A percentile compares a stretch with the other conserved stretches of the same genome.
Evolutionary conservation across 2,797 vertebrate genomes (phyloP).

Genomic region (Erethizon dorsatum): DNA sequence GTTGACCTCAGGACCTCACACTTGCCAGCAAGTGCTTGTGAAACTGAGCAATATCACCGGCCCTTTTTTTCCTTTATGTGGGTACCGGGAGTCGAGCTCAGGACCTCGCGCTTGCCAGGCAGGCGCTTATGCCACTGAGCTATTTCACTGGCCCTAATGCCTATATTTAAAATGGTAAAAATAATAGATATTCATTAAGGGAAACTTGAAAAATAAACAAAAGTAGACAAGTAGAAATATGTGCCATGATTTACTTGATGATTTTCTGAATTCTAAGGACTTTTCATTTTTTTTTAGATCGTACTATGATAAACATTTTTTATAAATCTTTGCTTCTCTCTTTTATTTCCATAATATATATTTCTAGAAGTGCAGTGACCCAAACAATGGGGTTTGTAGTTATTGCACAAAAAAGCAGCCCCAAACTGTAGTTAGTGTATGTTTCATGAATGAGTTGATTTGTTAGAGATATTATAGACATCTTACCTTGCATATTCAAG

Average conservation of each 20-base stretch:
- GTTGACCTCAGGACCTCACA: no score
- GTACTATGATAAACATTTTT: neutral
- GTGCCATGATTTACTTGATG: neutral
- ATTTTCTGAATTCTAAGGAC: neutral
- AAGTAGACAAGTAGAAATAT: neutral
- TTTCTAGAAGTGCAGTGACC: neutral
- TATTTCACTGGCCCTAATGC: neutral
- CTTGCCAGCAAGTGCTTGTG: no score
- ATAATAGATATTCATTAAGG: constrained; percentile 9
- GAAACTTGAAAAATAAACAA: constrained; percentile 44
- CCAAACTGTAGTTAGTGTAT: neutral
- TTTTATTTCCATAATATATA: constrained; percentile 40
- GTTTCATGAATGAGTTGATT: neutral
- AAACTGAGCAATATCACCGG: no score
- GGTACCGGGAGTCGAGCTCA: no score
- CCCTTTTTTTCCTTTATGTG: no score
- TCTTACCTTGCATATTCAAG: neutral
- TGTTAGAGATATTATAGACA: neutral
- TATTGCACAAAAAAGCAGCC: neutral
- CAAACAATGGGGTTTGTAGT: neutral
- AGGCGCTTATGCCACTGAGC: no score
- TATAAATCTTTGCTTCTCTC: neutral
- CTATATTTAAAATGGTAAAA: neutral
- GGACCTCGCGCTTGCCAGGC: no score
- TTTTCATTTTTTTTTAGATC: constrained; percentile 10